Evolutionary conservation across 2,113 vertebrate species (phyloP), one percentile per base, ranked within the genome.

Genomic region (Rafetus swinhoei): DNA sequence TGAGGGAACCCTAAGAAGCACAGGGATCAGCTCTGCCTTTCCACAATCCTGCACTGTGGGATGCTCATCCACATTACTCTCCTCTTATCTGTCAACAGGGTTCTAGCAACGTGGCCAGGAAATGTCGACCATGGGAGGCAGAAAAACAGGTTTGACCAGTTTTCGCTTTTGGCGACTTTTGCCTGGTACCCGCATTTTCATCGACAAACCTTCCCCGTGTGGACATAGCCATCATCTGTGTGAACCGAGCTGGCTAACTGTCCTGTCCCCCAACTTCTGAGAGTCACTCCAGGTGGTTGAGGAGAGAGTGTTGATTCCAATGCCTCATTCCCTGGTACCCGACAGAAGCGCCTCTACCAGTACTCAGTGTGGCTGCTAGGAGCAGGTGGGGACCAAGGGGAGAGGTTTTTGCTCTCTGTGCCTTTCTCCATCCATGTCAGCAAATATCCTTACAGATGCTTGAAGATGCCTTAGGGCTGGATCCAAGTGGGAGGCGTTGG

Each of bases 351-450:
- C 6, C 22, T 39, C 77, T 1, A 32, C 56, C 82, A 19, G 57
- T 3, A 50, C 59, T 84, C 35, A 35, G 6, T 57, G 65, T 69
- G 53, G 87, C 79, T 57, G 39, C 11, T 57, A 55, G 53, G 88
- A 21, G 0, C 1, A 69, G 11, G 85, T 9, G 0, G 80, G 69
- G 12, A 12, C 60, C 76, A 11, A 50, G 53, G 50, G 24, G 76
- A 86, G 55, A 50, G 2, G 22, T 0, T 29, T 62, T 32, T 32
- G 60, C 62, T 39, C 86, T 56, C 27, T 54, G 50, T 76, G 84
- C 32, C 0, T 0, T 5, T 7, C 76, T 79, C 21, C 82, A 45
- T 53, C 62, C 1, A 0, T 1, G 5, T 54, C 69, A 10, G 1
- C 56, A 65, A 1, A n/a, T 0, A 1, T 4, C 56, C 1, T 4